Base-by-base conservation (phyloP, 2,797 vertebrate genomes). In the Gambusia yucatana region DNA sequence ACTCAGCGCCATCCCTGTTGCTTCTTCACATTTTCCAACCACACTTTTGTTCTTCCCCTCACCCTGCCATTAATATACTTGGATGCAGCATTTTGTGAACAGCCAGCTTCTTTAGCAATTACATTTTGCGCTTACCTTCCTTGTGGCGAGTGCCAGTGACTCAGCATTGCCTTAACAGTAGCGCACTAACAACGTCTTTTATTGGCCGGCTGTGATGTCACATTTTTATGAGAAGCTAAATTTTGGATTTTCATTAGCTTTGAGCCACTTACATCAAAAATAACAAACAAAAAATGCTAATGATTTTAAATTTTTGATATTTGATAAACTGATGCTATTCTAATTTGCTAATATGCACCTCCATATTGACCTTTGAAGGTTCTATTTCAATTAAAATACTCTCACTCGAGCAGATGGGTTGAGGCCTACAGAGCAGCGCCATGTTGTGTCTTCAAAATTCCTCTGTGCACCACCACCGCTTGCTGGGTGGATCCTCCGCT, bases 331-430 rank as follows among this genome's bases (percentile, higher is more conserved):
- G 17, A 22, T 25, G 1, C 39, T 39, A 1, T 33, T 61, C 59
- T 61, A 61, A 16, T 61, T 61, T 25, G 5, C 17, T 41, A 22
- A 41, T 11, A n/a, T 69, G 6, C 11, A 69, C 2, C 39, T 69
- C 22, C 20, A 81, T 85, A 92, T 92, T 86, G 92, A 93, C 92
- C 90, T 92, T 92, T 92, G 87, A 93, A 93, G 93, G 93, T 92
- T 93, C 90, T 91, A 90, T 93, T 93, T 91, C 77, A 85, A 85
- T 88, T 90, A 78, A 94, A 94, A 92, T 91, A 90, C 93, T 90
- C 91, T 95, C 93, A 93, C 89, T 94, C 93, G 93, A 89, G 91
- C 78, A 39, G 79, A 90, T n/a, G 84, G 88, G 87, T 87, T 33
- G 80, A 82, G 85, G 84, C 88, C 91, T 44, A 61, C 77, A 72